Conservation (phyloP, 2,888 invertebrate genomes). For the Loripinus fragilis region DNA sequence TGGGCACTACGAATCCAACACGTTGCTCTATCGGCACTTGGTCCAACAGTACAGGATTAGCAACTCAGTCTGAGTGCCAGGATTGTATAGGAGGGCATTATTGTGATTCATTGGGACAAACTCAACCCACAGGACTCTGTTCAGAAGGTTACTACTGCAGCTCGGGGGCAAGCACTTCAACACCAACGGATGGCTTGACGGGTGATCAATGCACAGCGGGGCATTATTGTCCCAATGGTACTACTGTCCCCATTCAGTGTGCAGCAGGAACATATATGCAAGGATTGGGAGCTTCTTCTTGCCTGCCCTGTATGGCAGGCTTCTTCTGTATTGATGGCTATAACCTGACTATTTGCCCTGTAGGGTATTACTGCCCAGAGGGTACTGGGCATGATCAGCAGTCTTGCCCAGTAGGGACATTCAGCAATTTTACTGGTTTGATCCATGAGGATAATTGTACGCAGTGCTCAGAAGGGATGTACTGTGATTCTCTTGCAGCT, state of each 20-base stretch:
- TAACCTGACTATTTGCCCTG: constrained; percentile 74
- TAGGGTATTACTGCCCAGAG: constrained; percentile 80
- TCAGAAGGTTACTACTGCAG: constrained; percentile 77
- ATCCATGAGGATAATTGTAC: constrained; percentile 76
- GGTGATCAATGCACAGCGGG: constrained; percentile 78
- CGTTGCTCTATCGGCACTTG: constrained; percentile 73
- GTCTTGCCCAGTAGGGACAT: constrained; percentile 80
- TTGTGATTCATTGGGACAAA: constrained; percentile 77
- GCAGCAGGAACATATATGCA: constrained; percentile 72
- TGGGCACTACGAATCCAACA: constrained; percentile 70
- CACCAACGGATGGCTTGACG: constrained; percentile 76
- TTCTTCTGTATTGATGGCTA: constrained; percentile 74
- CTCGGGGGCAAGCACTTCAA: constrained; percentile 68
- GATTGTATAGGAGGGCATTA: constrained; percentile 71
- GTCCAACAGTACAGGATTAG: constrained; percentile 76
- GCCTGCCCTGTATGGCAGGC: constrained; percentile 77
- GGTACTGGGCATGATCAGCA: constrained; percentile 79
- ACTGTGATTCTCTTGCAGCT: constrained; percentile 74
- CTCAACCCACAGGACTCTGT: constrained; percentile 76
- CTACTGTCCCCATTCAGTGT: constrained; percentile 72
- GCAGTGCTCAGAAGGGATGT: constrained; percentile 78
- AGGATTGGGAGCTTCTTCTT: constrained; percentile 72
- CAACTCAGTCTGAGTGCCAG: constrained; percentile 61
- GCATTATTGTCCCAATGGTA: constrained; percentile 79
- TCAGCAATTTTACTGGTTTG: constrained; percentile 70